Percentiles rank a stretch among this genome's conserved stretches.
These are phyloP conservation scores for Drosophila borealis DNA, from an alignment of 2,888 invertebrate species.

Conservation along the genomic window DNA sequence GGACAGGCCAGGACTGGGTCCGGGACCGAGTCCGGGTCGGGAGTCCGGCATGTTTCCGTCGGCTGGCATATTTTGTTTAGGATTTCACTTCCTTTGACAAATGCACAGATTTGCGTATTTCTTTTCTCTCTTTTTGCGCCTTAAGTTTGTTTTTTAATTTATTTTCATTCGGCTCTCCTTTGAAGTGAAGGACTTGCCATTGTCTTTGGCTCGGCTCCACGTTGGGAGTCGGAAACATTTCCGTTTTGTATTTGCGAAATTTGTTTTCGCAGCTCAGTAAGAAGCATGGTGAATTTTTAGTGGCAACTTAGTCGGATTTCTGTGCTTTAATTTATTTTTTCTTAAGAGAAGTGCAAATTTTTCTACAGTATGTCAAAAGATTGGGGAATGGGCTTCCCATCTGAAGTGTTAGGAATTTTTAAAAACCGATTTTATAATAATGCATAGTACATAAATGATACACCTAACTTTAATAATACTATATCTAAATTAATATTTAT, in stretches of 20 bases:
- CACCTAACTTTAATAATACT: too few relatives aligned
- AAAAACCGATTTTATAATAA: neutral
- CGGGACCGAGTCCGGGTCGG: neutral
- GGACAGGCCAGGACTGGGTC: neutral
- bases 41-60: conserved; percentile 40
- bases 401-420: neutral
- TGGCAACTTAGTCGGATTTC: conserved; percentile 15
- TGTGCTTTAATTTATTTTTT: conserved; percentile 20
- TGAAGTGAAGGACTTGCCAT: conserved; percentile 34
- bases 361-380: neutral
- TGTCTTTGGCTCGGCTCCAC: conserved; percentile 25
- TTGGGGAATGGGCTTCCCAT: too few relatives aligned
- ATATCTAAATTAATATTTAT: too few relatives aligned
- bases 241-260: conserved; percentile 73
- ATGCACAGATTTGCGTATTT: conserved; percentile 69
- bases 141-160: conserved; percentile 74
- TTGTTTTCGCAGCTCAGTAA: conserved; percentile 48
- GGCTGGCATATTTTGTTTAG: conserved; percentile 72
- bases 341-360: neutral
- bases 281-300: conserved; percentile 43
- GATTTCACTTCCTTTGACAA: conserved; percentile 71
- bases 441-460: too few relatives aligned
- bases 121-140: conserved; percentile 50
- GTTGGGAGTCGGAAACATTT: conserved; percentile 54
- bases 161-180: conserved; percentile 55